phyloP scores from a whole-genome alignment of 2,113 vertebrate genomes.

The Ptilonorhynchus violaceus region DNA sequence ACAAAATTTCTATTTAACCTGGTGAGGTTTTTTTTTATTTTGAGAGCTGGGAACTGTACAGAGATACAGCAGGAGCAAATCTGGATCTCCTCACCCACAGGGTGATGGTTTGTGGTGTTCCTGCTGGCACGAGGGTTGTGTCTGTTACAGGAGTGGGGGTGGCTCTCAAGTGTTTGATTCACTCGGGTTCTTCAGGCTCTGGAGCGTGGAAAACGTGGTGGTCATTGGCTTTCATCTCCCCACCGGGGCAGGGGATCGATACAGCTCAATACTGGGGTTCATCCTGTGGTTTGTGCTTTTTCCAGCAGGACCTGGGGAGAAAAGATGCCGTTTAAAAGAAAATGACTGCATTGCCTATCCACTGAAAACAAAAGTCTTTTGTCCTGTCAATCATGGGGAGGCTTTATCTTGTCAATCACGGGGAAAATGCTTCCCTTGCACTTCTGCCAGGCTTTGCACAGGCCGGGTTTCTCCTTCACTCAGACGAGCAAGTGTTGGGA shows the following conservation, averaged over 20 bases:
- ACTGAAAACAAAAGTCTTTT: conserved; percentile 50
- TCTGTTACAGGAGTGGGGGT: background rate
- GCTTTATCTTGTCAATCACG: conserved; percentile 28
- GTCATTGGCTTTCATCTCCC: background rate
- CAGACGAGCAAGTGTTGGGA: background rate
- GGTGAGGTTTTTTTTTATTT: background rate
- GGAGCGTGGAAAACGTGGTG: fast-evolving
- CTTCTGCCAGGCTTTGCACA: background rate
- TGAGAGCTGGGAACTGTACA: background rate
- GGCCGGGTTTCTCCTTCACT: background rate
- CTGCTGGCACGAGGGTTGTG: background rate
- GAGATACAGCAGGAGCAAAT: background rate
- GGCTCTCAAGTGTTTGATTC: background rate
- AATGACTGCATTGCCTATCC: conserved; percentile 11
- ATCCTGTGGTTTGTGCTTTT: background rate
- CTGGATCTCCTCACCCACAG: background rate
- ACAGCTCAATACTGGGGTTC: background rate
- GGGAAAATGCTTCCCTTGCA: background rate
- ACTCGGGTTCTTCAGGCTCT: background rate
- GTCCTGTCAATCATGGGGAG: conserved; percentile 36
- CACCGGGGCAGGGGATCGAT: background rate
- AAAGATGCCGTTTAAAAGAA: background rate
- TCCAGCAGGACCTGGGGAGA: background rate
- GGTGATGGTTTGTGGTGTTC: fast-evolving
- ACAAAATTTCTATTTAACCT: fast-evolving